Evolutionary conservation across 2,888 invertebrate genomes (phyloP), one percentile per base, ranked within the genome.

Genomic region (Eulithis prunata): DNA sequence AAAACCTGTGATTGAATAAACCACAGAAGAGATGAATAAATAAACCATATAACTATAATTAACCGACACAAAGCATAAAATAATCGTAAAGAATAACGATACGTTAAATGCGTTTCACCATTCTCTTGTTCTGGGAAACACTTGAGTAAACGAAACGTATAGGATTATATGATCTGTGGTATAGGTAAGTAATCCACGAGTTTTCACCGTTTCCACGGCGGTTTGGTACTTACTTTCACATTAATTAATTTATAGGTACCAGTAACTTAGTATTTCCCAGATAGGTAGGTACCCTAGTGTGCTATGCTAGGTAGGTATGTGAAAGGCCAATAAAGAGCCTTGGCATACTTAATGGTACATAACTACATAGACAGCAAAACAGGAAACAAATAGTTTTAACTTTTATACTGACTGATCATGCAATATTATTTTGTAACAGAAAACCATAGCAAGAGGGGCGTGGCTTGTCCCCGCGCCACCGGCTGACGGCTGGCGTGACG

Each of bases 311-410:
- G 45, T 41, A 41, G 41, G 41, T 45, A 21, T 47, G n/a, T 47
- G 47, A 47, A 32, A 36, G 52, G 52, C 11, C 13, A 57, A 41
- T 41, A 8, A 41, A 41, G 32, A 57, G n/a, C 58, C 58, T 58
- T 58, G 49, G 41, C 41, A 46, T 57, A 46, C 28, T n/a, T 41
- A 45, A 53, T 61, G 54, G 14, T 55, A 58, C 49, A 21, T 21
- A 21, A 21, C 21, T 1, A 21, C 21, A 54, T 10, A 53, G 28
- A n/a, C 52, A 54, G 32, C 49, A 28, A 47, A 54, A 45, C 56
- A 65, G 61, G 61, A 62, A 62, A 49, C 49, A 57, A 43, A 49
- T 57, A 43, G 53, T 54, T 61, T 36, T 49, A n/a, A 43, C 47
- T 54, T 61, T 36, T 49, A n/a, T 61, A 57, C 45, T 59, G 28